phyloP scores from a whole-genome alignment of 2,888 invertebrate genomes.

The Pollenia amentaria region DNA sequence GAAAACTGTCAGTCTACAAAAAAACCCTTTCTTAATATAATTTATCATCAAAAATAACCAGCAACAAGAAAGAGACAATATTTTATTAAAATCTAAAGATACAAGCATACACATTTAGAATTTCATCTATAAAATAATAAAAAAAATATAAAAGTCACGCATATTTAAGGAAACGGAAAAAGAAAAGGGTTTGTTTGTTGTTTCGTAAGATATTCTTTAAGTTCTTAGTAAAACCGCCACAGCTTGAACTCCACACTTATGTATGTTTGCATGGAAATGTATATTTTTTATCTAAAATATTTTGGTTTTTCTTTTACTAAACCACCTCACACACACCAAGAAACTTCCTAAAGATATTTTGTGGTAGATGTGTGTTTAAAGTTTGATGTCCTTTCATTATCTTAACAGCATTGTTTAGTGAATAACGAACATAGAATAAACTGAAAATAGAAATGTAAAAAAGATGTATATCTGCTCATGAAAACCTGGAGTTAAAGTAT shows the following conservation, averaged over 20 bases:
- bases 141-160: neutral
- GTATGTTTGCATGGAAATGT: conserved; percentile 3
- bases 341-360: conserved; percentile 44
- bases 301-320: neutral
- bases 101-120: neutral
- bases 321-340: neutral
- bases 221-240: neutral
- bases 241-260: neutral
- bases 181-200: conserved; percentile 19
- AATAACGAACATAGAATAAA: conserved; percentile 46
- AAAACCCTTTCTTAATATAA: conserved; percentile 36
- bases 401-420: conserved; percentile 34
- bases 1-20: conserved; percentile 13
- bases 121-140: conserved; percentile 24
- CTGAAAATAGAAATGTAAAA: conserved; percentile 37
- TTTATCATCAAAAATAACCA: conserved; percentile 35
- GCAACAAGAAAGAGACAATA: neutral
- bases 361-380: conserved; percentile 5
- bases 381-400: conserved; percentile 54
- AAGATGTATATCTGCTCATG: neutral
- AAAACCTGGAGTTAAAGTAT: neutral
- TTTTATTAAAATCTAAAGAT: conserved; percentile 3
- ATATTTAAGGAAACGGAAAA: neutral
- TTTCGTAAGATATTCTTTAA: neutral
- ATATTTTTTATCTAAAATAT: neutral